phyloP scores from a whole-genome alignment of 2,113 vertebrate genomes.

The Nothoprocta perdicaria region DNA sequence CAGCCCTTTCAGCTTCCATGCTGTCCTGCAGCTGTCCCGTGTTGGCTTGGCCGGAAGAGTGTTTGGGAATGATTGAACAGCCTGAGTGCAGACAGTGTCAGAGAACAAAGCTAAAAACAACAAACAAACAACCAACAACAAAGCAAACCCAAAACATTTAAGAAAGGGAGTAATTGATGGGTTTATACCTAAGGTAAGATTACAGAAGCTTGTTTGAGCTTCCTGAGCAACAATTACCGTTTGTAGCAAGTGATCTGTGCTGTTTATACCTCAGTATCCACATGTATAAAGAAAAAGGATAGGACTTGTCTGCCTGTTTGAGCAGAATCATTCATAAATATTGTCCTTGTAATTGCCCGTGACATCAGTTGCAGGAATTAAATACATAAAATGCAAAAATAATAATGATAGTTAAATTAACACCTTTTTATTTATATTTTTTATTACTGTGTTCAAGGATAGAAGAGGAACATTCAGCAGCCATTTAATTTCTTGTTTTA shows the following conservation, averaged over 20 bases:
- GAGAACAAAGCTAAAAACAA: neutral
- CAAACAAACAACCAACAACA: too few species aligned
- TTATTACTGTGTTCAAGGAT: neutral
- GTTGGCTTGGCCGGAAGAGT: neutral
- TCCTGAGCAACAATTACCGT: neutral
- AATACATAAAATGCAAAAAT: conserved; percentile 19
- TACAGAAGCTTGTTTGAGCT: neutral
- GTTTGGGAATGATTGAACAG: neutral
- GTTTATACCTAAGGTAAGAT: neutral
- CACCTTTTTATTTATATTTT: conserved; percentile 39
- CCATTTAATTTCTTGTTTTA: conserved; percentile 62
- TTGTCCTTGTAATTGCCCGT: neutral
- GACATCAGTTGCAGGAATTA: neutral
- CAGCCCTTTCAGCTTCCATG: neutral
- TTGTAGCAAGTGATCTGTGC: neutral
- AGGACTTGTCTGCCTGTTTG: neutral
- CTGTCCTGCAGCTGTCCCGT: neutral
- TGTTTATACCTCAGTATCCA: neutral
- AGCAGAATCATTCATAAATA: neutral
- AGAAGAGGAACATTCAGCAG: conserved; percentile 17
- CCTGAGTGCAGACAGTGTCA: neutral
- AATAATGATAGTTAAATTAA: conserved; percentile 9
- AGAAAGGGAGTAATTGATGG: neutral
- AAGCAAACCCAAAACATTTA: neutral
- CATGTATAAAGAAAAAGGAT: neutral